A percentile compares a stretch with the other conserved stretches of the same genome.
These are phyloP conservation scores for Drosophila mettleri DNA, from an alignment of 2,888 invertebrate genomes.

Conservation along the genomic window DNA sequence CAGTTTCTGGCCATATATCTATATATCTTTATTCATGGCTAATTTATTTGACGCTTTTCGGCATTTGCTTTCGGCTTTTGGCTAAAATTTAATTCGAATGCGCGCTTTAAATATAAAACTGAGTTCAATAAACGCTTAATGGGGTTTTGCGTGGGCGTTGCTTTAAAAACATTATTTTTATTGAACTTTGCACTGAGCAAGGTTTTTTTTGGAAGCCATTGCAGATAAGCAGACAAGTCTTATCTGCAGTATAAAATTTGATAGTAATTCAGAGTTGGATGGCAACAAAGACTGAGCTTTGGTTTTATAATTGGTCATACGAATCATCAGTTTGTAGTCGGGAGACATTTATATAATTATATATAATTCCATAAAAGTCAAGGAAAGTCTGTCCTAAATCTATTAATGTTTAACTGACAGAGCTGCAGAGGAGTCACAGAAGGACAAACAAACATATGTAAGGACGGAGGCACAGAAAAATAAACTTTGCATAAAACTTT, in stretches of 20 bases:
- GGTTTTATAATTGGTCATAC: not conserved
- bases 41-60: constrained; percentile 21
- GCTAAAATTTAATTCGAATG: constrained; percentile 18
- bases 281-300: not conserved
- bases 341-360: no score
- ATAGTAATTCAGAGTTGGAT: not conserved
- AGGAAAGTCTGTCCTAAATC: no score
- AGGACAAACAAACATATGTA: no score
- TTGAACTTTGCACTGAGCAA: constrained; percentile 20
- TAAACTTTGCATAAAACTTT: not conserved
- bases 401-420: no score
- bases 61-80: constrained; percentile 5
- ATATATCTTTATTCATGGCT: constrained; percentile 17
- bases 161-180: not conserved
- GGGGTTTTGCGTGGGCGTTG: constrained; percentile 47
- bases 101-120: not conserved
- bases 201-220: constrained; percentile 10
- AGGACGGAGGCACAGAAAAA: not conserved
- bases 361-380: no score
- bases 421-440: no score
- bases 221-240: not conserved
- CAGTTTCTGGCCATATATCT: constrained; percentile 11
- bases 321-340: no score
- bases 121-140: constrained; percentile 67
- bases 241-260: not conserved